phyloP scores from a whole-genome alignment of 2,888 invertebrate genomes.

The Meteorus cinctellus region DNA sequence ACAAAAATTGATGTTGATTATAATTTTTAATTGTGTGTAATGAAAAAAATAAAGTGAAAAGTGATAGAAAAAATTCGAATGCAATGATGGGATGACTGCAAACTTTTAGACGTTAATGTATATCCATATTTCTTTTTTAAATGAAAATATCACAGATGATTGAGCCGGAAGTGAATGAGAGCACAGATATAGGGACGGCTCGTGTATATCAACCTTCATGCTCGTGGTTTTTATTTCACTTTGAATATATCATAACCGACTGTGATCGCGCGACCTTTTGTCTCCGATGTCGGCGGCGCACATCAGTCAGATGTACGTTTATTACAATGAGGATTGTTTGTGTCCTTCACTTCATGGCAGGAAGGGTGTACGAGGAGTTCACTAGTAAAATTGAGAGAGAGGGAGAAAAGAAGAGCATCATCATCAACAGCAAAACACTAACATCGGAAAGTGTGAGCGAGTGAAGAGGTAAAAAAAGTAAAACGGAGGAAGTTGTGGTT shows the following conservation, averaged over 20 bases:
- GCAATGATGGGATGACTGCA: no score
- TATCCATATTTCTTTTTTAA: neutral
- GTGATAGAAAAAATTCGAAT: no score
- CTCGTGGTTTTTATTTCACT: constrained; percentile 1
- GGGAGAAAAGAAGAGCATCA: neutral
- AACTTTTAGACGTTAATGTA: neutral
- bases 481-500: constrained; percentile 65
- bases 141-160: constrained; percentile 27
- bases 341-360: neutral
- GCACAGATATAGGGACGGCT: neutral
- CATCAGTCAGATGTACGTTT: neutral
- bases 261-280: constrained; percentile 44
- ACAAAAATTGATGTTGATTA: no score
- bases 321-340: neutral
- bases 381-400: neutral
- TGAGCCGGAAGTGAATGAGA: constrained; percentile 26
- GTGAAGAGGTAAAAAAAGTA: constrained; percentile 48
- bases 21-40: neutral
- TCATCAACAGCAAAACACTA: neutral
- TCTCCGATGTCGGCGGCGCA: neutral
- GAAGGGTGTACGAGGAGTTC: neutral
- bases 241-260: constrained; percentile 47
- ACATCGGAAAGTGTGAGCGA: neutral
- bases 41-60: neutral
- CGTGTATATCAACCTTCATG: neutral